phyloP scores from a whole-genome alignment of 2,888 invertebrate species.

The Cenopis cana region DNA sequence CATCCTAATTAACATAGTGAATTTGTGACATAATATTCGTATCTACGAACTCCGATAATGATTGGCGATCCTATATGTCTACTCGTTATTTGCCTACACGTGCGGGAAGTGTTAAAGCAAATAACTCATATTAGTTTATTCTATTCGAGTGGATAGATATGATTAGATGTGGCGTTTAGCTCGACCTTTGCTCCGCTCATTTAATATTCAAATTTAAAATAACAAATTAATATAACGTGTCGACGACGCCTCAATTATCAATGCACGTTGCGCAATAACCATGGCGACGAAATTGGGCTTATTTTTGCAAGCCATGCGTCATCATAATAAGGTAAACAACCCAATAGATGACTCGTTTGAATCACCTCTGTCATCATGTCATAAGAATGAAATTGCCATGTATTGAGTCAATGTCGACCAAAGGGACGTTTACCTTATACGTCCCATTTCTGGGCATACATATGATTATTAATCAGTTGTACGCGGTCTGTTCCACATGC shows the following conservation, averaged over 20 bases:
- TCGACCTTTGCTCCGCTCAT: not conserved
- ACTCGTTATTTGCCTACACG: slow-evolving; percentile 10
- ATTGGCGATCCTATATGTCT: slow-evolving; percentile 3
- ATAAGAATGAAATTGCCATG: no score
- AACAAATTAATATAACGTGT: no score
- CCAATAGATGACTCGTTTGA: no score
- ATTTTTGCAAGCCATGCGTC: no score
- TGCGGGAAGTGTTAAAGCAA: slow-evolving; percentile 29
- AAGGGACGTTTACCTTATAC: no score
- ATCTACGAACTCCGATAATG: slow-evolving; percentile 16
- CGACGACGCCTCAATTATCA: no score
- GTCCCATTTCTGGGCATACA: no score
- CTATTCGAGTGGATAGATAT: slow-evolving; percentile 4
- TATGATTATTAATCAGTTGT: not conserved
- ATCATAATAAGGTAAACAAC: no score
- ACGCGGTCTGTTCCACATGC: not conserved
- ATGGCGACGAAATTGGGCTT: no score
- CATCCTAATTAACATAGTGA: not conserved
- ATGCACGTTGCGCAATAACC: no score
- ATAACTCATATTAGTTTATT: slow-evolving; percentile 20
- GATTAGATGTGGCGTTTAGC: not conserved
- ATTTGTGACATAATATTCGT: not conserved
- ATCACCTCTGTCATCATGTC: no score
- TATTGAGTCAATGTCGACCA: no score
- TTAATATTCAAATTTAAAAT: not conserved